Percentiles rank a stretch among this genome's conserved stretches.
phyloP scores from a whole-genome alignment of 2,113 vertebrate species.

The Phyllostomus hastatus region DNA sequence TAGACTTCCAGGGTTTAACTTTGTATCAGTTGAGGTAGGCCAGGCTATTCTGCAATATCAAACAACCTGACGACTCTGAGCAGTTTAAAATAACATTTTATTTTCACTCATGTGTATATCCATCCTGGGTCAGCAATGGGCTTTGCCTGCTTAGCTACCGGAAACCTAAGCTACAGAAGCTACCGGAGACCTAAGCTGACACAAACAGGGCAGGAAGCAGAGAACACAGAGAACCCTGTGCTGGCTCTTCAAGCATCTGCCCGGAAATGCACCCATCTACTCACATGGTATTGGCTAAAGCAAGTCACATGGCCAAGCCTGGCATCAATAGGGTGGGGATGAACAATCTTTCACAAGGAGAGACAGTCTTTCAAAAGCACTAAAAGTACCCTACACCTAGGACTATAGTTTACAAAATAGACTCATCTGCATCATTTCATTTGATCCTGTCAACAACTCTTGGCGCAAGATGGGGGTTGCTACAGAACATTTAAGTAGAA shows the following conservation, averaged over 20 bases:
- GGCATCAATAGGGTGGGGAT: background rate
- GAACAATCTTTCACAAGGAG: background rate
- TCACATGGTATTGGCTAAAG: background rate
- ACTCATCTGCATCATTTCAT: background rate
- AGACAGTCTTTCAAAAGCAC: background rate
- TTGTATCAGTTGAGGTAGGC: background rate
- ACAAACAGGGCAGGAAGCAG: background rate
- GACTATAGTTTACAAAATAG: background rate
- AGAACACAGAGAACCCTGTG: background rate
- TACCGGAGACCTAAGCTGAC: background rate
- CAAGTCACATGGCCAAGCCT: background rate
- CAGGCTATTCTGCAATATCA: background rate
- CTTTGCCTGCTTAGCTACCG: background rate
- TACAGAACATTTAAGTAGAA: background rate
- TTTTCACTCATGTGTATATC: background rate
- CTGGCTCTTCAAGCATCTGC: background rate
- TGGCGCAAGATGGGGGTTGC: fast-evolving
- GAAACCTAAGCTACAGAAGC: background rate
- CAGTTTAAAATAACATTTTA: background rate
- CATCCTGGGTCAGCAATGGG: background rate
- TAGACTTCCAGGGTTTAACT: background rate
- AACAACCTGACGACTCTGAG: background rate
- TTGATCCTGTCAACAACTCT: background rate
- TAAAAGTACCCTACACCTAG: background rate
- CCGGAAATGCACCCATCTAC: background rate